These are phyloP conservation scores for Cryptoblepharus egeriae DNA, from an alignment of 2,797 vertebrate species.

Conservation along the genomic window DNA sequence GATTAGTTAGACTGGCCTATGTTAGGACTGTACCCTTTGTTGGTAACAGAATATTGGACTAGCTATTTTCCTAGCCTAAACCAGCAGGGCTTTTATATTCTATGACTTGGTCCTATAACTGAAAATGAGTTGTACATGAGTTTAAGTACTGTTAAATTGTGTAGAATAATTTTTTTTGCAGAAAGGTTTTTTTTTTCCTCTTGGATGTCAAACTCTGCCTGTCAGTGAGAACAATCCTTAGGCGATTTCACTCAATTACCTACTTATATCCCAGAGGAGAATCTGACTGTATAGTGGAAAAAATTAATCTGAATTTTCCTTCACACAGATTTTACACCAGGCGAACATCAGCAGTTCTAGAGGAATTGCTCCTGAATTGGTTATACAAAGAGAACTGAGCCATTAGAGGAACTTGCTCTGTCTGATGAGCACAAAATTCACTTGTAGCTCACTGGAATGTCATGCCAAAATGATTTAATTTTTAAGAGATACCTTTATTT, in stretches of 20 bases:
- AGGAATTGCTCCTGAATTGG: not conserved
- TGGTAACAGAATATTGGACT: too few relatives aligned
- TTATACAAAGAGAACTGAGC: not conserved
- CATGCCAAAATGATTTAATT: not conserved
- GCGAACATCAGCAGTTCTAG: not conserved
- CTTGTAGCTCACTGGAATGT: not conserved
- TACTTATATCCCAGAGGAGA: not conserved
- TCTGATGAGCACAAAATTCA: not conserved
- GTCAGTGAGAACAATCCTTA: not conserved
- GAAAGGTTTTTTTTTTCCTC: too few relatives aligned
- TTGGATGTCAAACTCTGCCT: not conserved
- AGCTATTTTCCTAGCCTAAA: too few relatives aligned
- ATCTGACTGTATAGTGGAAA: not conserved
- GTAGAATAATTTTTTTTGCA: too few relatives aligned
- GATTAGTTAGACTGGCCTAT: too few relatives aligned
- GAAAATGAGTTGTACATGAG: not conserved
- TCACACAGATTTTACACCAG: not conserved
- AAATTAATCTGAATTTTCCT: not conserved
- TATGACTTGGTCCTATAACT: too few relatives aligned
- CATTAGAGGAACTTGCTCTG: not conserved
- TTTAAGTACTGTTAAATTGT: not conserved
- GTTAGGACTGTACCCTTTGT: too few relatives aligned
- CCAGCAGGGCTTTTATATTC: too few relatives aligned
- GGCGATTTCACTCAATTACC: not conserved
- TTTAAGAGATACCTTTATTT: conserved; percentile 43